Conservation (phyloP, 23 tunicate species). For the Ciona savignyi region DNA sequence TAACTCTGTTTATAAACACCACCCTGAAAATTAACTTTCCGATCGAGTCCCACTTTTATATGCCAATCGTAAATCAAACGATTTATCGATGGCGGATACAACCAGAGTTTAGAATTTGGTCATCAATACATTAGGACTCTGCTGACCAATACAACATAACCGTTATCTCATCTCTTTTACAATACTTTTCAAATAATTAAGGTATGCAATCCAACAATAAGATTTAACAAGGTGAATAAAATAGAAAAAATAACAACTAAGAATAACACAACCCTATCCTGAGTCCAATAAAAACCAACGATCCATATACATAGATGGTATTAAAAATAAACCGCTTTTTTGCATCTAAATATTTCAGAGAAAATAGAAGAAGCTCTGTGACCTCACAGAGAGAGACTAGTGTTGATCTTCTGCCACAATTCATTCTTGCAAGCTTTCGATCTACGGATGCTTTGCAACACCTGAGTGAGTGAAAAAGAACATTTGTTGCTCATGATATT, state of each 20-base stretch:
- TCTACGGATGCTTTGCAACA: constrained; percentile 71
- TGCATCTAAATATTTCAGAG: neutral
- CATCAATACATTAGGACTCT: neutral
- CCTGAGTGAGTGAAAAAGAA: constrained; percentile 15
- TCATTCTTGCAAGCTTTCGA: constrained; percentile 81
- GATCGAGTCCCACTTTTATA: no score
- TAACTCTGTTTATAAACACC: no score
- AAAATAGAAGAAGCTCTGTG: neutral
- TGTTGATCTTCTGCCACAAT: constrained; percentile 82
- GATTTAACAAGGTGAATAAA: neutral
- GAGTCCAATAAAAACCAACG: neutral
- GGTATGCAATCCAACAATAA: neutral
- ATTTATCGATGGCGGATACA: no score
- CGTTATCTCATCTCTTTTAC: neutral
- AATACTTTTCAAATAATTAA: neutral
- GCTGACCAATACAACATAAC: neutral
- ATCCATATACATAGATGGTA: neutral
- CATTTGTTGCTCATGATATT: neutral
- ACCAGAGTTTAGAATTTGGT: no score
- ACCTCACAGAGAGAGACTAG: constrained; percentile 39
- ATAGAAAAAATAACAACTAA: neutral
- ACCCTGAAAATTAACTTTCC: no score
- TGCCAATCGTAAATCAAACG: no score
- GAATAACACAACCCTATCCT: neutral
- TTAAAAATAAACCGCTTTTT: neutral